A percentile compares a stretch with the other conserved stretches of the same genome.
These are phyloP conservation scores for Dasypus novemcinctus DNA, from an alignment of 2,113 vertebrate species.

Conservation along the genomic window DNA sequence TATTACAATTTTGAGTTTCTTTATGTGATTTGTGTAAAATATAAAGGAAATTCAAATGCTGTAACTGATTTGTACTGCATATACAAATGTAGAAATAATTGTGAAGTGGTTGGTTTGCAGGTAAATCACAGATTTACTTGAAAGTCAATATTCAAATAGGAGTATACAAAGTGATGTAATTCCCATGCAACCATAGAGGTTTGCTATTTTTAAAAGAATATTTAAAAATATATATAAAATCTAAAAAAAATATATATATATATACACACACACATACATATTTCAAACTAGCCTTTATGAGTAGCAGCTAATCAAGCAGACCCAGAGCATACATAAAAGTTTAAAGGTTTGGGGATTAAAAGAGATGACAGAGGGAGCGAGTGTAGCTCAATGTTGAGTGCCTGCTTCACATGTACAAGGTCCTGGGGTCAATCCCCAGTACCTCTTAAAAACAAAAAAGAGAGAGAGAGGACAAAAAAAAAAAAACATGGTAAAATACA, in stretches of 20 bases:
- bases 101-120: background rate
- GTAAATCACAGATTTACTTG: background rate
- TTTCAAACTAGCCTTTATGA: background rate
- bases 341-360: background rate
- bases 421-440: no score
- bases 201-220: no score
- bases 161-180: background rate
- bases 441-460: no score
- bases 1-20: background rate
- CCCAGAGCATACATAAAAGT: background rate
- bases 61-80: background rate
- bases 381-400: no score
- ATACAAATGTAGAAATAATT: background rate
- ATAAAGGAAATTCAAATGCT: background rate
- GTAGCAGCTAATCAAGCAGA: background rate
- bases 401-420: no score
- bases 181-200: background rate
- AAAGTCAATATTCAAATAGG: background rate
- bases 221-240: background rate
- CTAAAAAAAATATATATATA: no score
- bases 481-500: background rate
- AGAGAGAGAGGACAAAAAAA: background rate
- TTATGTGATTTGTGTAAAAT: background rate
- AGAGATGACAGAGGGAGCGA: background rate
- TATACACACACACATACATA: no score